Evolutionary conservation across 2,797 vertebrate species (phyloP), one percentile per base, ranked within the genome.

Genomic region (Gorsachius magnificus): DNA sequence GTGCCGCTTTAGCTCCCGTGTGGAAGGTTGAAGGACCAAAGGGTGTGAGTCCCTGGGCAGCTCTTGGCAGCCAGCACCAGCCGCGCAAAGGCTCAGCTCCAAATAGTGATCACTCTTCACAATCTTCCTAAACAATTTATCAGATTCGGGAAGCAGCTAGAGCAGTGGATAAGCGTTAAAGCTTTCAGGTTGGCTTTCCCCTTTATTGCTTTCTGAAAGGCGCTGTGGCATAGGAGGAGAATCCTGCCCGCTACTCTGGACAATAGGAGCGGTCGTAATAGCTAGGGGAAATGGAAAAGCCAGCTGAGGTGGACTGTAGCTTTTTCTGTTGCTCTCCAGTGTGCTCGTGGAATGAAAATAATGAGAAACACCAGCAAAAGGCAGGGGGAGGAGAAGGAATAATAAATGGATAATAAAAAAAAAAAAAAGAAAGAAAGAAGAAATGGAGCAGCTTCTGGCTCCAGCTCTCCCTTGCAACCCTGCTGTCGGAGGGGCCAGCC

Each of bases 361-460:
- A 70, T 50, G 50, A 58, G 61, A 65, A 64, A 58, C 24, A 25
- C 4, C 6, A 0, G 0, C 31, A 35, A 36, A 29, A 36, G 9
- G 12, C 9, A 15, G 50, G 3, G 8, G 6, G 17, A 41, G 4
- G 4, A 43, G 3, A 2, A 18, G 4, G 5, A 43, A 43, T 16
- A 43, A 43, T 6, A 43, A 43, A 43, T 43, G 15, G 15, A 43
- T 43, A 43, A 15, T 43, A 45, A 45, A 45, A 45, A 45, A 45
- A 45, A 45, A 45, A 45, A 45, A 45, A 24, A 33, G 21, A 9
- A 60, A 43, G 17, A 65, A 66, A 20, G 82, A 77, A 77, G 51
- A 60, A 77, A 31, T 5, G 9, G 16, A 60, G 20, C 33, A 31
- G 20, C 35, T 54, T 76, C 54, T 69, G 17, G 17, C 24, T 85